Base-by-base conservation (phyloP, 2,888 invertebrate genomes). In the Cataglyphis altisquamis region DNA sequence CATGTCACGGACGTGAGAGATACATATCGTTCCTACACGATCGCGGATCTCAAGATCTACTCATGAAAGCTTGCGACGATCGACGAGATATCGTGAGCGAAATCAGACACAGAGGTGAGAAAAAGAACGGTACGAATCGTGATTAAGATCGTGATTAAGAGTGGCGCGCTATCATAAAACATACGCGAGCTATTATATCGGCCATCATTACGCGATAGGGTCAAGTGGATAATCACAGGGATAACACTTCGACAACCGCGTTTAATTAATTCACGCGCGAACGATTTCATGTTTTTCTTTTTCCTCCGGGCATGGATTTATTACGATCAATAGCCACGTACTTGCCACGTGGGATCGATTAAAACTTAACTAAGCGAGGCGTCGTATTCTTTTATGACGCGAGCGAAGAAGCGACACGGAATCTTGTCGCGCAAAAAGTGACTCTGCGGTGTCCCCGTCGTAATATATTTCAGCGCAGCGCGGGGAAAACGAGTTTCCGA, bases 1-100 rank as follows among this genome's bases (percentile, higher is more conserved):
- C 83, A 86, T 89, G 88, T 90, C 88, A 90, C 70, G 88, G 88
- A 86, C 89, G 85, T 74, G 73, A 68, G 41, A 78, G 12, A 72
- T 78, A 52, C 15, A 70, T 18, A 41, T 68, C 74, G 39, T 39
- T 64, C 32, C 78, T 48, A 86, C 82, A 80, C 82, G 82, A 83
- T 82, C 80, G 29, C 78, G 52, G 64, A 64, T 83, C 88, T 88
- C 80, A 84, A 75, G 36, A 77, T 36, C 1, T 41, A 57, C 25
- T 32, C 25, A 45, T 85, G 82, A 85, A 88, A 88, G 84, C 85
- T 83, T 29, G 60, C 78, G 84, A 55, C 36, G 82, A 80, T 86
- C 67, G 45, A 15, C 36, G 75, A 66, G 32, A 57, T 36, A 36
- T 32, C 60, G 29, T 64, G 62, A 25, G 18, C n/a, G 39, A 55